Percentiles rank a stretch among this genome's conserved stretches.
Evolutionary conservation across 1,140 invertebrate species (phyloP).

Genomic region (Drosophila equinoxialis): DNA sequence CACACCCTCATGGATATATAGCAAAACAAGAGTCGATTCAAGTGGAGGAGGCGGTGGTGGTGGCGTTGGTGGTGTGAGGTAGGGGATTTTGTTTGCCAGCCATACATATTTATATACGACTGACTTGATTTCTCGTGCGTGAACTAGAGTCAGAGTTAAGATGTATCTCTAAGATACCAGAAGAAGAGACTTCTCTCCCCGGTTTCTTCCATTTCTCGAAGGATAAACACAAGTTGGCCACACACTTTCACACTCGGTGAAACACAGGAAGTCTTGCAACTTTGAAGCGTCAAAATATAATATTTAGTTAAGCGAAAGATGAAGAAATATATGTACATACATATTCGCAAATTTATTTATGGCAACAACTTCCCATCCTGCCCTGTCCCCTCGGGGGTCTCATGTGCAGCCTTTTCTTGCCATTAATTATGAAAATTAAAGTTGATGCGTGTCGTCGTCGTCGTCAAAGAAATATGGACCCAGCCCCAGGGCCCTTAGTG

Average conservation of each 20-base stretch:
- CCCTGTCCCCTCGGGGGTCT: constrained; percentile 4
- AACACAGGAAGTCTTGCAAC: constrained; percentile 17
- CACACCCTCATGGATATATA: constrained; percentile 57
- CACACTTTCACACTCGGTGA: constrained; percentile 19
- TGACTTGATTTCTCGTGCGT: constrained; percentile 46
- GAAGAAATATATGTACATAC: background rate
- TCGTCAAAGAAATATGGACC: constrained; percentile 59
- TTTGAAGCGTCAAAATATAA: constrained; percentile 49
- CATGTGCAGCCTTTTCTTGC: constrained; percentile 40
- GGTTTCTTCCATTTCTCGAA: background rate
- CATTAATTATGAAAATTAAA: constrained; percentile 78
- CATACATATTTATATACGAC: background rate
- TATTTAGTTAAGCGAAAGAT: constrained; percentile 34
- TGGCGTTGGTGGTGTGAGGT: constrained; percentile 7
- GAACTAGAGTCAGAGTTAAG: constrained; percentile 13
- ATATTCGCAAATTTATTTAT: constrained; percentile 49
- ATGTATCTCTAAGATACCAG: constrained; percentile 10
- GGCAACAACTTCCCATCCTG: constrained; percentile 28
- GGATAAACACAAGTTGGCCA: constrained; percentile 19
- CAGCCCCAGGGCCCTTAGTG: constrained; percentile 34
- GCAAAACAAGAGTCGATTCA: constrained; percentile 14
- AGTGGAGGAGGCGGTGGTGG: background rate
- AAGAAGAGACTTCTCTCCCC: background rate
- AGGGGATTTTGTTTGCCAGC: constrained; percentile 16
- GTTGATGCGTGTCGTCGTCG: constrained; percentile 70